phyloP scores from a whole-genome alignment of 53 echinoderm and acorn worm genomes.

The Glandiceps talaboti region DNA sequence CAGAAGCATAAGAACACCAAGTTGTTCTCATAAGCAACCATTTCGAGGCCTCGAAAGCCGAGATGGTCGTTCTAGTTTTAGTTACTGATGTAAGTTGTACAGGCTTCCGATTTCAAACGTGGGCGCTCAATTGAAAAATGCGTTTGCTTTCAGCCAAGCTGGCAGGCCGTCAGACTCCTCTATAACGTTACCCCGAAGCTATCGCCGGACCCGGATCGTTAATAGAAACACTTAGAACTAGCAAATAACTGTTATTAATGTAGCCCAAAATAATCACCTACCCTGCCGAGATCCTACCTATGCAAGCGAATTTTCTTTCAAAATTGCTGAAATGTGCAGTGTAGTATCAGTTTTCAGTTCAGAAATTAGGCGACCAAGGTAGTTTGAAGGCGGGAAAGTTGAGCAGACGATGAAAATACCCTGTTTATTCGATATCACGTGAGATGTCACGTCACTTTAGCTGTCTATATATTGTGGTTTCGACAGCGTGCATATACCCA shows the following conservation, averaged over 20 bases:
- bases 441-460: too few species aligned
- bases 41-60: not conserved
- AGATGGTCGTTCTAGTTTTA: not conserved
- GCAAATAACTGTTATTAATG: not conserved
- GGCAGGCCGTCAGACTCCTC: not conserved
- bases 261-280: not conserved
- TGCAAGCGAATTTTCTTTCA: not conserved
- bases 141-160: not conserved
- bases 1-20: not conserved
- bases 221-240: not conserved
- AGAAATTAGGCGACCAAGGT: too few species aligned
- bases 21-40: not conserved
- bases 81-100: not conserved
- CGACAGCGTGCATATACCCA: too few species aligned
- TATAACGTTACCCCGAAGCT: not conserved
- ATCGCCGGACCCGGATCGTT: not conserved
- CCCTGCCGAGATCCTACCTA: not conserved
- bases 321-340: too few species aligned
- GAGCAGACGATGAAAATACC: too few species aligned
- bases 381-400: too few species aligned
- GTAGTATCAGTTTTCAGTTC: too few species aligned
- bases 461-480: too few species aligned
- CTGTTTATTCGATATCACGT: too few species aligned
- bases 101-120: not conserved
- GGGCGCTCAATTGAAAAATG: not conserved